Evolutionary conservation across 1,140 invertebrate genomes (phyloP).

Genomic region (Macrobrachium rosenbergii): DNA sequence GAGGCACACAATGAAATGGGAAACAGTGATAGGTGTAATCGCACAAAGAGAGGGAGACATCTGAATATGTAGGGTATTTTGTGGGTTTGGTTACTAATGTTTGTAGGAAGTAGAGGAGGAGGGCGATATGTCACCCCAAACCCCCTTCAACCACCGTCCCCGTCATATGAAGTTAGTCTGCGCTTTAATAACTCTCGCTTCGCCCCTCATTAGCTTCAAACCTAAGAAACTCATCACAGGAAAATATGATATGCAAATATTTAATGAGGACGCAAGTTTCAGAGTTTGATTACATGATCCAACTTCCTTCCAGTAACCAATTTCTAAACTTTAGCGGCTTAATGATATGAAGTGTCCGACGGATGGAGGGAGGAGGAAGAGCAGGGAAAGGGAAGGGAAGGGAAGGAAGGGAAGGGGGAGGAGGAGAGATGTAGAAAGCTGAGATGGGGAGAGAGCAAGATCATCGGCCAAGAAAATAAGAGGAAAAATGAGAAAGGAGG

Average conservation of each 20-base stretch:
- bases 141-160: neutral
- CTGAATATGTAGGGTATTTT: too few relatives aligned
- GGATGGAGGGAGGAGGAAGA: neutral
- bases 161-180: neutral
- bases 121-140: too few relatives aligned
- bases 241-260: slow-evolving; percentile 30
- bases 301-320: slow-evolving; percentile 23
- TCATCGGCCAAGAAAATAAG: neutral
- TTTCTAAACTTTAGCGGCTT: slow-evolving; percentile 8
- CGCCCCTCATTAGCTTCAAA: slow-evolving; percentile 11
- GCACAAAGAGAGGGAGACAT: too few relatives aligned
- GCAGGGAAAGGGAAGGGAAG: neutral
- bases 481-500: neutral
- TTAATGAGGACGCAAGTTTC: slow-evolving; percentile 23
- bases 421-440: neutral
- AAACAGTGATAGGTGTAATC: too few relatives aligned
- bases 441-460: neutral
- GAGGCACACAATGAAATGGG: too few relatives aligned
- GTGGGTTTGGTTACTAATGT: too few relatives aligned
- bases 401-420: neutral
- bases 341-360: slow-evolving; percentile 18
- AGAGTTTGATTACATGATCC: slow-evolving; percentile 23
- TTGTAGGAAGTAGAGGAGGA: too few relatives aligned
- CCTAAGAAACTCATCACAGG: slow-evolving; percentile 25
- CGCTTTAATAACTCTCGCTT: slow-evolving; percentile 17